Percentiles rank a stretch among this genome's conserved stretches.
phyloP scores from a whole-genome alignment of 2,797 vertebrate genomes.

The Molossus molossus region DNA sequence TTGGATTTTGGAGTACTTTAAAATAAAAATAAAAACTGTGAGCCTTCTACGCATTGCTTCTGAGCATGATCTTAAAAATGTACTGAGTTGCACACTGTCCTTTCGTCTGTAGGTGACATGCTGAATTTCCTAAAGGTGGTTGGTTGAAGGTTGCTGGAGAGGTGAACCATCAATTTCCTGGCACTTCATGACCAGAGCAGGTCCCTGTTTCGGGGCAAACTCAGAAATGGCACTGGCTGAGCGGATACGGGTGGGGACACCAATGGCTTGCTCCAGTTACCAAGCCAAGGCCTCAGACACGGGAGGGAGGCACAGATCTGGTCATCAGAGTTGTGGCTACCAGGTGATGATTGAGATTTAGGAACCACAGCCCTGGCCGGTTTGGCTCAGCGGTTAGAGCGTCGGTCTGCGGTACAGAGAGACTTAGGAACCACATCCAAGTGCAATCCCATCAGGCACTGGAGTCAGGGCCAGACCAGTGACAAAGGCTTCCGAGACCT shows the following conservation, averaged over 20 bases:
- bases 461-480: not conserved
- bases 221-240: not conserved
- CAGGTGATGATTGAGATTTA: not conserved
- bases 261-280: not conserved
- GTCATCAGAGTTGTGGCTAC: not conserved
- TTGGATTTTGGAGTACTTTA: not conserved
- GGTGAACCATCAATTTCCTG: not conserved
- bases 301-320: not conserved
- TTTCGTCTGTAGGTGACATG: not conserved
- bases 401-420: not conserved
- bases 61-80: not conserved
- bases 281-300: not conserved
- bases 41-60: not conserved
- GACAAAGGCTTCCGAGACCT: not conserved
- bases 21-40: not conserved
- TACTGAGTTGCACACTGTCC: not conserved
- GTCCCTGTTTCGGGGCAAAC: not conserved
- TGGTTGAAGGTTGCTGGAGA: not conserved
- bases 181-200: too few species aligned
- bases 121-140: not conserved
- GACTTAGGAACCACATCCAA: not conserved
- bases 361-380: not conserved
- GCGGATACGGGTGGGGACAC: too few species aligned
- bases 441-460: not conserved
- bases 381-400: too few species aligned